Evolutionary conservation across 2,797 vertebrate genomes (phyloP).

Genomic region (Odontamblyopus lacepedii): DNA sequence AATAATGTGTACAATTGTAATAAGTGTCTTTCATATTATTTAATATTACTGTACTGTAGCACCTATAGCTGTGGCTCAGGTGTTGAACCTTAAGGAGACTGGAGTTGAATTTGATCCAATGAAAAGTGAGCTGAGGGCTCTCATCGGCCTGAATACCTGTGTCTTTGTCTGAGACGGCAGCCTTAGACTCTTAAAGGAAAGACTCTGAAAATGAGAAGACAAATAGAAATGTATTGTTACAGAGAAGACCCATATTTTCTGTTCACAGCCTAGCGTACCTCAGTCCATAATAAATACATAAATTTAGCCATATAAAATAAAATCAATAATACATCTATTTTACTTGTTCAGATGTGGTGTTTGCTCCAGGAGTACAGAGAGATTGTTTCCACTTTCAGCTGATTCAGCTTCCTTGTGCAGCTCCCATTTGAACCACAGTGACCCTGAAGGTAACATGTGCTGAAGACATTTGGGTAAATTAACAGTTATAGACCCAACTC

Average conservation of each 20-base stretch:
- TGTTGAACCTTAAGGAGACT: constrained; percentile 58
- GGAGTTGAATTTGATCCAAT: constrained; percentile 57
- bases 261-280: not conserved
- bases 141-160: constrained; percentile 1
- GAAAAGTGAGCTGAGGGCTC: constrained; percentile 55
- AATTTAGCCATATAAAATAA: not conserved
- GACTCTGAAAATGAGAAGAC: not conserved
- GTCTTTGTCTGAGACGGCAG: constrained; percentile 33
- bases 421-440: constrained; percentile 61
- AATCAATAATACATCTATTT: constrained; percentile 16
- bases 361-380: constrained; percentile 81
- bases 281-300: not conserved
- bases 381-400: constrained; percentile 65
- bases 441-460: constrained; percentile 61
- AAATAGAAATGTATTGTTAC: not conserved
- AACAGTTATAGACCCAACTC: not conserved
- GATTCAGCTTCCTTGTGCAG: constrained; percentile 71
- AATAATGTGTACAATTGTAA: not conserved
- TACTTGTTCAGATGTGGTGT: constrained; percentile 76
- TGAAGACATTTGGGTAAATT: not conserved
- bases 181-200: constrained; percentile 15
- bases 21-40: constrained; percentile 23
- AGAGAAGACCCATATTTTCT: not conserved
- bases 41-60: constrained; percentile 7
- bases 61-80: constrained; percentile 36